Base-by-base conservation (phyloP, 2,797 vertebrate genomes). In the Dicrostonyx torquatus region DNA sequence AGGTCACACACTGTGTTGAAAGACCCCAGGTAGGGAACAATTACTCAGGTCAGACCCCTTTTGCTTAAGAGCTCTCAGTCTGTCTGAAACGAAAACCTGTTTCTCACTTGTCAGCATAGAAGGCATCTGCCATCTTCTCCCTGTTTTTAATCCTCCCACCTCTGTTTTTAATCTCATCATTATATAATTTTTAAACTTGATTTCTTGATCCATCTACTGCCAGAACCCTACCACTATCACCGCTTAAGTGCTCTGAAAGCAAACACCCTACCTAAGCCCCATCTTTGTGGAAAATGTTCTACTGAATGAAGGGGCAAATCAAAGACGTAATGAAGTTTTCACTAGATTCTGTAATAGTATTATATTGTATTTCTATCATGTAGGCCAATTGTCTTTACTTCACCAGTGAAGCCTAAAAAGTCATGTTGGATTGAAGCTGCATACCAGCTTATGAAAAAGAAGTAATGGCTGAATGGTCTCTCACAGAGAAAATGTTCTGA, bases 11-110 rank as follows among this genome's bases (percentile, higher is more conserved):
- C 26, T 73, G 14, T 20, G 60, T 55, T 80, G 58, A 48, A 90
- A 91, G 60, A 45, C 72, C 66, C 43, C 94, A 96, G 87, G 94
- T 96, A 82, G 50, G n/a, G 43, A 53, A 34, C 24, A 85, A 4
- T 20, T 60, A 2, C 45, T 87, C 50, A 34, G 26, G 64, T 89
- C 68, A 90, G 58, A 10, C 31, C 78, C 62, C 53, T 20, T 60
- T 76, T 87, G 14, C 55, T 87, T 58, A 78, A 82, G 73, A 77
- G 24, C 75, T 70, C 62, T 80, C 55, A 58, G 82, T 2, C 40
- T 93, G 43, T 94, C 29, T 76, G 64, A 66, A 66, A 8, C 1
- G 29, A 86, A 64, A 94, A 29, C 18, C 14, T 45, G 5, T 82
- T n/a, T 50, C 3, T 73, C 26, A 11, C 70, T 70, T 55, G 20